Base-by-base conservation (phyloP, 1,140 invertebrate species). In the Hetaerina americana region DNA sequence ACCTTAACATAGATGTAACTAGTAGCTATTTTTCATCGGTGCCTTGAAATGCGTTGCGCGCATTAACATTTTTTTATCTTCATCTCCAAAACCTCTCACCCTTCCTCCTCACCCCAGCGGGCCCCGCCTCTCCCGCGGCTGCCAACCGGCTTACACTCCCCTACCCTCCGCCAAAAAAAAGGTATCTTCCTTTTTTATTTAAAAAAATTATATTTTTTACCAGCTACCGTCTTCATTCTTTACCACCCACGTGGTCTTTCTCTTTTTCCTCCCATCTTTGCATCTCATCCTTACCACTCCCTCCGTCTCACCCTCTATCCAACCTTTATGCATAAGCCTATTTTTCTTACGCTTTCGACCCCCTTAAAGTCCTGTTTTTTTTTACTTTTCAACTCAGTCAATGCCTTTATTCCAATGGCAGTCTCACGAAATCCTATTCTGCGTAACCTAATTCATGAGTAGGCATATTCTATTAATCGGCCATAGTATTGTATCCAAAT, bases 61-160 rank as follows among this genome's bases (percentile, higher is more conserved):
- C 40, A 57, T 57, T 57, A 57, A 57, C 40, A 57, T 57, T 57
- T 57, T 57, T 57, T 57, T n/a, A n/a, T n/a, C n/a, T n/a, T n/a
- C n/a, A 57, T 57, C 40, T 57, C 40, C 40, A n/a, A 57, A 57
- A 57, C 40, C 40, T 57, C 40, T 10, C 40, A 5, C 40, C 22
- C 10, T 18, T 6, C 31, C 6, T 6, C 31, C 31, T 18, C 31
- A 8, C 31, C 31, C 31, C n/a, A n/a, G n/a, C n/a, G n/a, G n/a
- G n/a, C 31, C 6, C 31, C 6, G 31, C 31, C 31, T 18, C 31
- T 40, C 31, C 31, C 31, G 18, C 31, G 18, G 6, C 18, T 40
- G 31, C 6, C 31, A n/a, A n/a, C n/a, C n/a, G n/a, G n/a, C n/a
- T n/a, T n/a, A n/a, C 10, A 18, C 2, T 18, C 10, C 40, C 40